phyloP scores from a whole-genome alignment of 2,888 invertebrate species.

The Leptopterna dolabrata region DNA sequence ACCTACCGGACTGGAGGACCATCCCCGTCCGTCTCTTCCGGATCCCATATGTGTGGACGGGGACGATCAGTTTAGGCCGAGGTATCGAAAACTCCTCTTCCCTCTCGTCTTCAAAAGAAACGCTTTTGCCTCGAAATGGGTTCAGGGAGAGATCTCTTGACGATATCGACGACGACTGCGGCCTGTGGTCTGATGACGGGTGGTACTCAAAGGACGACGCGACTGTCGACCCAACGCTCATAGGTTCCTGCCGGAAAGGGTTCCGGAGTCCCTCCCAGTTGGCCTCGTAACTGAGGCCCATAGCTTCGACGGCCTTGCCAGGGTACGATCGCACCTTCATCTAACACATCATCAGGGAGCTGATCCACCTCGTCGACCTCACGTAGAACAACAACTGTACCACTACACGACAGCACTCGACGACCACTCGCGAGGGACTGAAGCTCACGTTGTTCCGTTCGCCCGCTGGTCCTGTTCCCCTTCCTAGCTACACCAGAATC shows the following conservation, averaged over 20 bases:
- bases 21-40: conserved; percentile 83
- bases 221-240: conserved; percentile 50
- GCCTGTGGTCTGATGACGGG: not conserved
- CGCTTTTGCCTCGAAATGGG: conserved; percentile 22
- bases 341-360: conserved; percentile 51
- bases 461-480: conserved; percentile 28
- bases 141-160: conserved; percentile 57
- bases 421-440: conserved; percentile 45
- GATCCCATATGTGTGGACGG: conserved; percentile 87
- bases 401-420: conserved; percentile 6
- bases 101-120: conserved; percentile 53
- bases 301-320: conserved; percentile 80
- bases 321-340: conserved; percentile 90
- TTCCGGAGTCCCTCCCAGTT: conserved; percentile 77
- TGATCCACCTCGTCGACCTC: not conserved
- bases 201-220: conserved; percentile 57
- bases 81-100: conserved; percentile 80
- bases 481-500: not conserved
- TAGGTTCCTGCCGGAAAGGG: conserved; percentile 42
- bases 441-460: not conserved
- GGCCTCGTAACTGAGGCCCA: conserved; percentile 84
- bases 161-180: conserved; percentile 19
- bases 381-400: conserved; percentile 4
- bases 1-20: conserved; percentile 58
- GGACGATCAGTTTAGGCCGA: conserved; percentile 86